A percentile compares a stretch with the other conserved stretches of the same genome.
Evolutionary conservation across 2,888 invertebrate species (phyloP).

Genomic region (Baccha elongata): DNA sequence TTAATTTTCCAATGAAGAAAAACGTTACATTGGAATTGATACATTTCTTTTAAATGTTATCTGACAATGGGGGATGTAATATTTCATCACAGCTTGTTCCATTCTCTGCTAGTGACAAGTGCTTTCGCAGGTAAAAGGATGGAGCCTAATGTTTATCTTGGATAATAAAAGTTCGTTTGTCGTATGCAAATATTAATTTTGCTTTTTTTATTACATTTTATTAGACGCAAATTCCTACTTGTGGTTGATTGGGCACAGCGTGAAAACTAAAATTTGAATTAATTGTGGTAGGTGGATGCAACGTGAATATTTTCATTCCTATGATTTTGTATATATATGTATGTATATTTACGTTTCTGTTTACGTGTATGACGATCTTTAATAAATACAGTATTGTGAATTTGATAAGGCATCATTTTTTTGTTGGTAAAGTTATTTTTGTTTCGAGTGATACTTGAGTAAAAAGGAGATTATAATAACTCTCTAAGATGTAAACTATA

Average conservation of each 20-base stretch:
- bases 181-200: conserved; percentile 60
- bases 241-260: conserved; percentile 7
- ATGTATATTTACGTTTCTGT: too few relatives aligned
- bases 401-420: too few relatives aligned
- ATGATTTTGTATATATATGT: too few relatives aligned
- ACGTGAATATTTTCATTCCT: background rate
- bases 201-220: conserved; percentile 45
- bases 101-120: conserved; percentile 70
- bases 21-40: conserved; percentile 27
- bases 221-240: conserved; percentile 38
- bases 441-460: too few relatives aligned
- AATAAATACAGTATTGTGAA: too few relatives aligned
- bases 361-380: too few relatives aligned
- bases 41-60: conserved; percentile 50
- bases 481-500: too few relatives aligned
- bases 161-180: conserved; percentile 59
- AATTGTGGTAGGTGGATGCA: background rate
- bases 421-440: too few relatives aligned
- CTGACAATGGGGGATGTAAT: conserved; percentile 59
- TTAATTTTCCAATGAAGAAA: conserved; percentile 22
- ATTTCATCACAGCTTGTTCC: conserved; percentile 60
- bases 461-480: too few relatives aligned
- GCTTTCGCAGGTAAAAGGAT: conserved; percentile 48
- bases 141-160: conserved; percentile 44
- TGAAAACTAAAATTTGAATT: background rate